phyloP scores from a whole-genome alignment of 1,140 invertebrate species.

The Aricia agestis region DNA sequence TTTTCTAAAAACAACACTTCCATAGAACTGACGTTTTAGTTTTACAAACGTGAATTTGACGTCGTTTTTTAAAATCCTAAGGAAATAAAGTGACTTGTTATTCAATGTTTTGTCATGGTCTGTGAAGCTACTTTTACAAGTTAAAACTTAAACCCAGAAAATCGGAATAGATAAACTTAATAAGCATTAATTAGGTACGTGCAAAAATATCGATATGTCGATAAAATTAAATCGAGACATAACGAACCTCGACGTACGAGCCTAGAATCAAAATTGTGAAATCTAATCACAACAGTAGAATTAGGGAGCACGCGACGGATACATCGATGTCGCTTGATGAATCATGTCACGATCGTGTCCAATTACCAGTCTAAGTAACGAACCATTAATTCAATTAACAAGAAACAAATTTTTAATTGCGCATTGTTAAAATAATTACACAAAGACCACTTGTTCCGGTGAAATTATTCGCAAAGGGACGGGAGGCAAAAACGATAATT shows the following conservation, averaged over 20 bases:
- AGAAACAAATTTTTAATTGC: conserved; percentile 25
- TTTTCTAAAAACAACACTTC: too few relatives aligned
- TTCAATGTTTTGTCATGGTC: too few relatives aligned
- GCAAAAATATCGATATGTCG: too few relatives aligned
- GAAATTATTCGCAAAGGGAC: conserved; percentile 13
- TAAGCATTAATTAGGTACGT: too few relatives aligned
- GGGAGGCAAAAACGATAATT: conserved; percentile 9
- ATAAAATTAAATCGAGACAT: background rate
- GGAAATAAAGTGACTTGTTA: too few relatives aligned
- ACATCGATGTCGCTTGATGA: conserved; percentile 16
- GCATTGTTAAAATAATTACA: conserved; percentile 19
- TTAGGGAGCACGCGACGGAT: background rate
- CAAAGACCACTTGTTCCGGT: conserved; percentile 14
- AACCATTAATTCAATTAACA: conserved; percentile 23
- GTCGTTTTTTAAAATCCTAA: too few relatives aligned
- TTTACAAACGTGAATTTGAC: too few relatives aligned
- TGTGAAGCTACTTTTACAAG: too few relatives aligned
- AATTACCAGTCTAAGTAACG: conserved; percentile 21
- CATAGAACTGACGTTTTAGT: too few relatives aligned
- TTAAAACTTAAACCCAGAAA: too few relatives aligned
- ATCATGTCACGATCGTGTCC: conserved; percentile 25
- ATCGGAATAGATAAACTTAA: too few relatives aligned
- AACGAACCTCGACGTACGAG: background rate
- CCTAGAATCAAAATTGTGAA: background rate
- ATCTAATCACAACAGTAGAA: background rate